Evolutionary conservation across 2,888 invertebrate genomes (phyloP).

Genomic region (Drosophila ustulata): DNA sequence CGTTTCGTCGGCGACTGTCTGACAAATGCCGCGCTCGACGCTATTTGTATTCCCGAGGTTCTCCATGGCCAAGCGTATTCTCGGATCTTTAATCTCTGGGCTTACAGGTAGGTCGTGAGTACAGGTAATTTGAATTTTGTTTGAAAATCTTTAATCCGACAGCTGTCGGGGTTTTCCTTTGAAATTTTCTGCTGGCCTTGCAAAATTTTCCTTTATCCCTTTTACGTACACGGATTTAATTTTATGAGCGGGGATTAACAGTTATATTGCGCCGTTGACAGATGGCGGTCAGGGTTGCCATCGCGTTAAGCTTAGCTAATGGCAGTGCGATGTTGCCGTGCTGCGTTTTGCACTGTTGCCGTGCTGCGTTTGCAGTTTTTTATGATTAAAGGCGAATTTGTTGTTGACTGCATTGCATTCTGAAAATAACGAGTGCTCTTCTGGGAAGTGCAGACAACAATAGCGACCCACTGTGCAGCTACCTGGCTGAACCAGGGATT

Average conservation of each 20-base stretch:
- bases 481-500: slow-evolving; percentile 35
- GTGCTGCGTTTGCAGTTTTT: background rate
- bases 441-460: slow-evolving; percentile 34
- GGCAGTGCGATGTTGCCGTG: background rate
- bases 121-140: background rate
- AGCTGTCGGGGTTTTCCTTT: background rate
- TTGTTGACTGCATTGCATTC: slow-evolving; percentile 9
- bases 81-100: background rate
- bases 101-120: background rate
- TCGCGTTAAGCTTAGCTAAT: background rate
- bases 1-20: background rate
- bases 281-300: background rate
- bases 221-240: background rate
- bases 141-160: background rate
- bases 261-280: background rate
- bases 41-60: background rate
- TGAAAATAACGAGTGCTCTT: slow-evolving; percentile 5
- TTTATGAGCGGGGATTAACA: background rate
- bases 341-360: background rate
- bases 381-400: background rate
- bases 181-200: background rate
- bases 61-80: background rate
- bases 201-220: background rate
- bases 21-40: background rate
- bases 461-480: slow-evolving; percentile 3